Evolutionary conservation across 1,140 invertebrate genomes (phyloP).

Genomic region (Trinorchestia longiramus): DNA sequence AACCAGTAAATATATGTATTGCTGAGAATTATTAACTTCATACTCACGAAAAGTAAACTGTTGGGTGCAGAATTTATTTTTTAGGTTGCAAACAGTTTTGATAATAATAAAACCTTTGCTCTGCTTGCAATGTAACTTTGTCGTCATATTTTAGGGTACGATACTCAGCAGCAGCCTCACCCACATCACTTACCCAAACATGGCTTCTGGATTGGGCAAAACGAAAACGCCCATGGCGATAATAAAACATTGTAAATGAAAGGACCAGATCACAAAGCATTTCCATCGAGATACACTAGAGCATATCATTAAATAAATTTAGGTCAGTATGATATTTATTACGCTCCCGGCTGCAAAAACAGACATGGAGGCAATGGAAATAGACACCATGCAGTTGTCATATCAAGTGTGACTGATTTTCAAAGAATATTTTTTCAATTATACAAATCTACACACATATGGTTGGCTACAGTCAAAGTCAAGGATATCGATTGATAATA

Average conservation of each 20-base stretch:
- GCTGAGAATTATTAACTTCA: background rate
- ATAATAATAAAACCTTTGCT: background rate
- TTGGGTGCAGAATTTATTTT: background rate
- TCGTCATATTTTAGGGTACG: background rate
- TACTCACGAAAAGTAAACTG: background rate
- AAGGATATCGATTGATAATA: too few relatives aligned
- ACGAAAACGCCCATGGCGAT: background rate
- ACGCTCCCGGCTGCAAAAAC: background rate
- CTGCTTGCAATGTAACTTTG: background rate
- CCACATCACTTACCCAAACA: background rate
- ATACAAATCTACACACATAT: background rate
- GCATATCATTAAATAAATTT: background rate
- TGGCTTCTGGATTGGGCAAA: background rate
- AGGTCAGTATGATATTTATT: background rate
- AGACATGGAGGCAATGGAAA: background rate
- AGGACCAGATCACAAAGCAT: background rate
- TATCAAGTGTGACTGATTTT: background rate
- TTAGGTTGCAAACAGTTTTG: background rate
- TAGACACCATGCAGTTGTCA: background rate
- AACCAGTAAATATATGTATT: background rate
- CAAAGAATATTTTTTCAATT: background rate
- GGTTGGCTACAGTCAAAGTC: too few relatives aligned
- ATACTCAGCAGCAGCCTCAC: background rate
- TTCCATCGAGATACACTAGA: background rate
- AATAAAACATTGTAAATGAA: constrained; percentile 19